Evolutionary conservation across 2,888 invertebrate genomes (phyloP), one percentile per base, ranked within the genome.

Genomic region (Lasioglossum malachurum): DNA sequence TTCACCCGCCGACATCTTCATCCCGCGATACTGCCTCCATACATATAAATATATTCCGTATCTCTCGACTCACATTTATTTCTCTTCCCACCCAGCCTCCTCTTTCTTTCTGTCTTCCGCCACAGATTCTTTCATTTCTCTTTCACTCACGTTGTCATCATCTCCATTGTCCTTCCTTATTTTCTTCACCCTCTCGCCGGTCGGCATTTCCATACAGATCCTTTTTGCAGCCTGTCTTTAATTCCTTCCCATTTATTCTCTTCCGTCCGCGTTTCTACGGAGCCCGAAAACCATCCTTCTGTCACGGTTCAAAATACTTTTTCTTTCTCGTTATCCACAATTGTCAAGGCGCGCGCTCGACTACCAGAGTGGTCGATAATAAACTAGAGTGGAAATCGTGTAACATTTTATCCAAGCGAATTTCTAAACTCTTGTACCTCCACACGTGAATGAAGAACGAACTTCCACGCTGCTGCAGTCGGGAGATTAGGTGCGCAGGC

Each of bases 111-210:
- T 8, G 16, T 16, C 64, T 31, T 64, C 31, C 31, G 64, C 64
- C 64, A 31, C 64, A 64, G 31, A 31, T 64, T 64, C 16, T 31
- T 64, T 16, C 31, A 64, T 31, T 31, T 31, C 64, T 64, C 16
- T 64, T 31, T 64, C 31, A 31, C 64, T 31, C 64, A 8, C 64
- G 64, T 31, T 64, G 64, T 31, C 31, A 64, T 64, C 31, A 27
- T 64, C 64, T 64, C 64, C n/a, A 64, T 64, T 64, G 64, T 64
- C 7, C 7, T 64, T 64, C 31, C 64, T 64, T 31, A 64, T 31
- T 64, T 31, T 64, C 31, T 64, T 19, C 27, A 7, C 7, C 16
- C 64, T 64, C 31, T 8, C 31, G 64, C 16, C 31, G 64, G 7
- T 19, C 16, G 31, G 64, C 16, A 64, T 64, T 64, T 27, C 31